A percentile compares a stretch with the other conserved stretches of the same genome.
phyloP scores from a whole-genome alignment of 1,140 invertebrate species.

The Antheraea pernyi region DNA sequence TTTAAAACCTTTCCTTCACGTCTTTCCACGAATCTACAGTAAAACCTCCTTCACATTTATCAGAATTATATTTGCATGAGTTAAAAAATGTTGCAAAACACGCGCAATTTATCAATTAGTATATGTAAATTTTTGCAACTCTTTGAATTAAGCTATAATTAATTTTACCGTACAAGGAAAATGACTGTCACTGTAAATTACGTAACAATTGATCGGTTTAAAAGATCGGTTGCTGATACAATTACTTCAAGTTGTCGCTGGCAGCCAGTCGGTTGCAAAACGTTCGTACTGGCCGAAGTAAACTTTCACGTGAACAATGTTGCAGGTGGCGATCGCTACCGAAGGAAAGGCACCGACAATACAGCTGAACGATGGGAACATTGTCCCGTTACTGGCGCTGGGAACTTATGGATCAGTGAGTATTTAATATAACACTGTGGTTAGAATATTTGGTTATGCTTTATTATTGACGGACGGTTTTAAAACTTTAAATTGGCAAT shows the following conservation, averaged over 20 bases:
- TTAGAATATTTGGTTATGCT: too few relatives aligned
- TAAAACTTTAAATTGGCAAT: too few relatives aligned
- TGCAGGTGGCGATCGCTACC: background rate
- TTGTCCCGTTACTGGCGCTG: conserved; percentile 33
- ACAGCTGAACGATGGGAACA: conserved; percentile 35
- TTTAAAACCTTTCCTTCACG: too few relatives aligned
- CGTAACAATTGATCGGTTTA: background rate
- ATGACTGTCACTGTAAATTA: background rate
- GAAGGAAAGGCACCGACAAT: conserved; percentile 20
- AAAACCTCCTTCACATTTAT: too few relatives aligned
- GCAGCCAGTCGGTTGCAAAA: background rate
- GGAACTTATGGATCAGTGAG: conserved; percentile 40
- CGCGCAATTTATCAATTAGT: too few relatives aligned
- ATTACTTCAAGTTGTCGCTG: background rate
- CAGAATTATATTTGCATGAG: too few relatives aligned
- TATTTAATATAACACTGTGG: background rate
- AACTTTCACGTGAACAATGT: background rate
- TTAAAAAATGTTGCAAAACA: too few relatives aligned
- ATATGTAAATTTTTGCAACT: too few relatives aligned
- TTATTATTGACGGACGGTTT: too few relatives aligned
- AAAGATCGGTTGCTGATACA: background rate
- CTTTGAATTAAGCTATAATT: background rate
- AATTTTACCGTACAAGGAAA: background rate
- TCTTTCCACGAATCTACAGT: too few relatives aligned
- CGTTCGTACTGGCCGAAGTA: background rate